Base-by-base conservation (phyloP, 2,113 vertebrate species). In the Dipodomys ordii region DNA sequence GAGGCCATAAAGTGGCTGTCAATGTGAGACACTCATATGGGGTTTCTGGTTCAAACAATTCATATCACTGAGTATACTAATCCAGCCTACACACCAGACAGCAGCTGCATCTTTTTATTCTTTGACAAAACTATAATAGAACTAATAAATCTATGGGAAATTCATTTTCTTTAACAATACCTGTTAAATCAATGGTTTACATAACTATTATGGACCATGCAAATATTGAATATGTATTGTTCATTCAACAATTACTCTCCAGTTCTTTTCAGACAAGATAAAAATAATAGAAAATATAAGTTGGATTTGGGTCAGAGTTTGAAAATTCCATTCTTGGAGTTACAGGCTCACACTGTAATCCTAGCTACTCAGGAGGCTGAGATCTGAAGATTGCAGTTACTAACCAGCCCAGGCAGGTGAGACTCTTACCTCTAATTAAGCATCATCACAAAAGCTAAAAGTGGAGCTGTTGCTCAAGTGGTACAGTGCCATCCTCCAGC, bases 201-300 rank as follows among this genome's bases (percentile, higher is more conserved):
- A 62, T 2, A 12, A 32, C 76, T 83, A 44, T 12, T 16, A 25
- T 12, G 46, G 60, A 35, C 9, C 53, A 22, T 25, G 32, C 1
- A 11, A 10, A 23, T 78, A 64, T 69, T 60, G 80, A 62, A 15
- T 32, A 30, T 25, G 62, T 92, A 23, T 67, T 49, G 13, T 30
- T 78, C 71, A 79, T 53, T 82, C 11, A 87, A 57, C 23, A 28
- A 44, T 83, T 78, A 62, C 30, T 78, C 64, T 32, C 22, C 65
- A 27, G 12, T 89, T 94, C 62, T 73, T 73, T 94, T 46, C 16
- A 81, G 57, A 73, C 27, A 83, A 88, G 78, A 93, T 35, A 94
- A 94, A 78, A 69, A 90, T 68, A 77, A 78, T 94, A 69, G 23
- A 89, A 97, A 92, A 62, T 71, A 81, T 30, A 76, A 89, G 20